These are phyloP conservation scores for Macrobrachium rosenbergii DNA, from an alignment of 1,140 invertebrate species.

Conservation along the genomic window DNA sequence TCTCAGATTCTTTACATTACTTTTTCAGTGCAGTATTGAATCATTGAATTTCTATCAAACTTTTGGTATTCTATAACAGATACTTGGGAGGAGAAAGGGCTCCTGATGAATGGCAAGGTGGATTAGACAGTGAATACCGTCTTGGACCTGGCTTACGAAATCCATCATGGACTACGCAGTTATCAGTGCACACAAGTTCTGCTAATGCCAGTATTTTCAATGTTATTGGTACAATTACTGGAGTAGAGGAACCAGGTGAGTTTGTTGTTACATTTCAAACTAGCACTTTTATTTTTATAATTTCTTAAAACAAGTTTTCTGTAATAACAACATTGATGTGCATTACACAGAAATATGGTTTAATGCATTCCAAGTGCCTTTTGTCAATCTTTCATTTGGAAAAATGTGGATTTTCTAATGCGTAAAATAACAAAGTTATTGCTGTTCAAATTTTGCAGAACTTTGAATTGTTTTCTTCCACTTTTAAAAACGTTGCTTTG, in stretches of 20 bases:
- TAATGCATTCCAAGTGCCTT: no score
- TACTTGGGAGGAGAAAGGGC: constrained; percentile 66
- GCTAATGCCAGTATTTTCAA: constrained; percentile 69
- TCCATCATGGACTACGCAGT: constrained; percentile 39
- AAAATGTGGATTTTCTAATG: no score
- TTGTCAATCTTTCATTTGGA: no score
- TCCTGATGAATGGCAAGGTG: constrained; percentile 71
- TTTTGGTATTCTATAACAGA: neutral
- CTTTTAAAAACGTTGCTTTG: no score
- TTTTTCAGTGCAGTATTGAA: neutral
- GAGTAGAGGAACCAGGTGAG: constrained; percentile 71
- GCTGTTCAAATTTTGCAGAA: no score
- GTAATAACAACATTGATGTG: neutral
- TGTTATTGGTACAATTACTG: constrained; percentile 71
- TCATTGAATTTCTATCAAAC: neutral
- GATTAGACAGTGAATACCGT: constrained; percentile 70
- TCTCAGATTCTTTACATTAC: no score
- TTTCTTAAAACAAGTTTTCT: no score
- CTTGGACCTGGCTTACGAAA: constrained; percentile 71
- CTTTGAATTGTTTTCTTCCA: no score
- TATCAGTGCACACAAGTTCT: constrained; percentile 66
- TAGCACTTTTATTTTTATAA: neutral
- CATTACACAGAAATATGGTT: neutral
- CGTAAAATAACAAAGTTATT: no score
- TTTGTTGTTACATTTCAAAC: neutral